Evolutionary conservation across 2,888 invertebrate species (phyloP).

Genomic region (Drosophila koepferae): DNA sequence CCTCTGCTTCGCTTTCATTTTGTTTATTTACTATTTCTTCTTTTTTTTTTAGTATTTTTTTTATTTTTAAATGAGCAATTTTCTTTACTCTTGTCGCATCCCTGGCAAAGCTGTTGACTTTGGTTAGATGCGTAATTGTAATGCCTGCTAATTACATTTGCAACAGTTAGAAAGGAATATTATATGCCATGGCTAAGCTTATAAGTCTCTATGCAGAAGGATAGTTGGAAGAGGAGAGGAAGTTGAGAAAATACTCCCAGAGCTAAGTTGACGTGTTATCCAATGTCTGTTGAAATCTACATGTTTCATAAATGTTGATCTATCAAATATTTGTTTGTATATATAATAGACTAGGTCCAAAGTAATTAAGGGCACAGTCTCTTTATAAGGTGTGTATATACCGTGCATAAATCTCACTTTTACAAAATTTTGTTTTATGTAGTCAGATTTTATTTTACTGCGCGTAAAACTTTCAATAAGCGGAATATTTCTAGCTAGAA

Average conservation of each 20-base stretch:
- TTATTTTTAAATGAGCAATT: slow-evolving; percentile 43
- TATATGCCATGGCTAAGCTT: not conserved
- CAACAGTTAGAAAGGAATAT: not conserved
- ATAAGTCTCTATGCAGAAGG: not conserved
- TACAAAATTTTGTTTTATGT: too few species aligned
- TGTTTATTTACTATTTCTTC: slow-evolving; percentile 37
- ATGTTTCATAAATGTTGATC: too few species aligned
- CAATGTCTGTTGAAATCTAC: too few species aligned
- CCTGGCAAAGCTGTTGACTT: slow-evolving; percentile 43
- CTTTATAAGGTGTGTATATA: too few species aligned
- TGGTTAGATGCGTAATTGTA: slow-evolving; percentile 48
- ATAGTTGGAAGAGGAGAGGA: not conserved
- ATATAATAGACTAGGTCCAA: too few species aligned
- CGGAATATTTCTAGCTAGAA: too few species aligned
- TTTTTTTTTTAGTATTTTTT: slow-evolving; percentile 10
- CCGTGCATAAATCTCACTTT: too few species aligned
- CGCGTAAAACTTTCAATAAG: too few species aligned
- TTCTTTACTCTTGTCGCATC: slow-evolving; percentile 29
- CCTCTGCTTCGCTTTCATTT: slow-evolving; percentile 5
- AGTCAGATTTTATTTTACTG: too few species aligned
- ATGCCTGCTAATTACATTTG: slow-evolving; percentile 47
- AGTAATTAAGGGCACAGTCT: too few species aligned
- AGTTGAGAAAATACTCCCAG: not conserved
- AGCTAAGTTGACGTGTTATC: not conserved
- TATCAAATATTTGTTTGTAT: too few species aligned